Evolutionary conservation across 2,888 invertebrate species (phyloP).

Genomic region (Dryadula phaetusa): DNA sequence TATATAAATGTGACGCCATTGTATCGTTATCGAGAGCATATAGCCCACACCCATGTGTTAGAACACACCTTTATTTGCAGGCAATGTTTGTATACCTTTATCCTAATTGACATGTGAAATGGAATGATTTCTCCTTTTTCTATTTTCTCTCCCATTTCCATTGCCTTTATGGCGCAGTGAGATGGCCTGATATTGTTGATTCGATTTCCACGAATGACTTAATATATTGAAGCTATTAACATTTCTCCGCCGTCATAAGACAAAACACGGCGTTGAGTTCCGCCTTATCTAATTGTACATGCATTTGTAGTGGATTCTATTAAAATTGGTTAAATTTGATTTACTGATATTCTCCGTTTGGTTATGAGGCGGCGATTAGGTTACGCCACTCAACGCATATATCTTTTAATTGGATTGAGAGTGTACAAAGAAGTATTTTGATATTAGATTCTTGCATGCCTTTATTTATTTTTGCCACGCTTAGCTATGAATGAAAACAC

Average conservation of each 20-base stretch:
- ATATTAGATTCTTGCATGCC: not conserved
- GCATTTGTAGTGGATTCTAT: no score
- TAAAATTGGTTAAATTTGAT: no score
- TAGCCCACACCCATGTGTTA: constrained; percentile 47
- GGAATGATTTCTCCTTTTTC: constrained; percentile 23
- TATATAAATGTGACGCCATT: constrained; percentile 32
- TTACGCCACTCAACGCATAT: not conserved
- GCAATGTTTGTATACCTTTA: constrained; percentile 51
- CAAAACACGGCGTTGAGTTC: no score
- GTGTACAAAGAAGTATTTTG: not conserved
- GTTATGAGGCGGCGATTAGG: not conserved
- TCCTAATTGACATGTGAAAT: constrained; percentile 50
- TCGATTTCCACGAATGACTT: not conserved
- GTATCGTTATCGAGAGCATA: constrained; percentile 39
- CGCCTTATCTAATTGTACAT: no score
- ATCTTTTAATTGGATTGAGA: not conserved
- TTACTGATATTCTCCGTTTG: no score
- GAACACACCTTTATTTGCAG: constrained; percentile 50
- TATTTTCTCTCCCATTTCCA: not conserved
- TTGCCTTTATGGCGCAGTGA: not conserved
- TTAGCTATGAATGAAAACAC: constrained; percentile 5
- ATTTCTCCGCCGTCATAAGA: no score
- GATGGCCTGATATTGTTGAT: not conserved
- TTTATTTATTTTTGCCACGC: not conserved
- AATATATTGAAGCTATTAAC: not conserved